Evolutionary conservation across 2,888 invertebrate species (phyloP).

Genomic region (Digitonthophagus gazella): DNA sequence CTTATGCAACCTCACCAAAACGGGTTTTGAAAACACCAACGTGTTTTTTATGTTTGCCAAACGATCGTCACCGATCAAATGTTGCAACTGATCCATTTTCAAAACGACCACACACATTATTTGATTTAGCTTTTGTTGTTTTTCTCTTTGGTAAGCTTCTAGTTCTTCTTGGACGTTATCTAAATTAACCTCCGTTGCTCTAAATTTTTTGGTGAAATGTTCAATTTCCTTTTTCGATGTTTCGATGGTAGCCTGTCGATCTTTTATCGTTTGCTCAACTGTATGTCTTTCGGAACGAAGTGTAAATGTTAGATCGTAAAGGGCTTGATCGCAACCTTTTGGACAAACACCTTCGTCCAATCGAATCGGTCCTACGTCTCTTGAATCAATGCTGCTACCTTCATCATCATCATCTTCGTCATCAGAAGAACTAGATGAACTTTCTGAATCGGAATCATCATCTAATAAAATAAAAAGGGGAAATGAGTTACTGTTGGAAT

Average conservation of each 20-base stretch:
- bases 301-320: constrained; percentile 67
- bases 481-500: background rate
- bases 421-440: constrained; percentile 55
- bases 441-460: constrained; percentile 38
- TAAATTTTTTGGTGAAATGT: constrained; percentile 17
- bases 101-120: constrained; percentile 69
- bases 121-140: constrained; percentile 76
- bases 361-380: constrained; percentile 64
- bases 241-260: constrained; percentile 60
- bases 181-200: constrained; percentile 21
- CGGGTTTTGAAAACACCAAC: constrained; percentile 63
- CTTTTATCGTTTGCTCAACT: constrained; percentile 61
- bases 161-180: constrained; percentile 52
- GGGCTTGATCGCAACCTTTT: constrained; percentile 63
- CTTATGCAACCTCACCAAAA: constrained; percentile 58
- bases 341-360: constrained; percentile 73
- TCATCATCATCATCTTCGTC: constrained; percentile 58
- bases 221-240: constrained; percentile 52
- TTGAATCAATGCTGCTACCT: constrained; percentile 61
- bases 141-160: constrained; percentile 64
- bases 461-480: no score
- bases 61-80: constrained; percentile 49
- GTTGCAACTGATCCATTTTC: constrained; percentile 67
- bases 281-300: constrained; percentile 59
- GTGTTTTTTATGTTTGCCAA: constrained; percentile 52